Evolutionary conservation across 2,113 vertebrate genomes (phyloP).

Genomic region (Sinocyclocheilus anshuiensis): DNA sequence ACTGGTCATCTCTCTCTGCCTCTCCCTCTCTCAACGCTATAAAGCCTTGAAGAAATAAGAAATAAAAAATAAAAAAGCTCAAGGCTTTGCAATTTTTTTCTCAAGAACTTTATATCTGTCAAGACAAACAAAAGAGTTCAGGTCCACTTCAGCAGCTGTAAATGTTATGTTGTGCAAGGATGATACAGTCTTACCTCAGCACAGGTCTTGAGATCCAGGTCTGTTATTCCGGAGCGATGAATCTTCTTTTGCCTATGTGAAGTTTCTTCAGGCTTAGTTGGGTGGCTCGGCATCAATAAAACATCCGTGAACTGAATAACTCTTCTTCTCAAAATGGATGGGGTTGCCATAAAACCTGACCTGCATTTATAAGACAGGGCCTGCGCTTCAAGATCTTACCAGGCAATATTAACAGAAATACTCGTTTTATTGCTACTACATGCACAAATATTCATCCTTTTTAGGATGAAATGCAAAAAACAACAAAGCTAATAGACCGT

Average conservation of each 20-base stretch:
- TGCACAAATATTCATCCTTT: too few species aligned
- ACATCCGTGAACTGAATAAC: slow-evolving; percentile 27
- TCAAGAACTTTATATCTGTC: background rate
- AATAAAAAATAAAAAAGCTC: background rate
- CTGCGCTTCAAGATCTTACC: background rate
- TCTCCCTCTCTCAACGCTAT: background rate
- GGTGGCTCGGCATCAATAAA: slow-evolving; percentile 28
- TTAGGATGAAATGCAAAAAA: too few species aligned
- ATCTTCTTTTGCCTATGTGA: background rate
- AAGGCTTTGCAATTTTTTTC: slow-evolving; percentile 13
- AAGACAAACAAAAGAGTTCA: background rate
- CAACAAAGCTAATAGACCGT: too few species aligned
- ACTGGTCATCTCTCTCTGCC: background rate
- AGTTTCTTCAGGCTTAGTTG: background rate
- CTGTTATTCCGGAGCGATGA: background rate
- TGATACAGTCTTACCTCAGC: slow-evolving; percentile 1
- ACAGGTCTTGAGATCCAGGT: background rate
- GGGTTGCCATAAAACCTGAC: background rate
- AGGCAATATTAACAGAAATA: background rate
- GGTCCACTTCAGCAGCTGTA: background rate
- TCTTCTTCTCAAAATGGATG: slow-evolving; percentile 22
- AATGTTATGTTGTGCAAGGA: background rate
- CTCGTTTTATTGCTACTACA: too few species aligned
- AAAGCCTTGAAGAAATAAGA: slow-evolving; percentile 2
- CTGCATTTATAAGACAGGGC: background rate